Conservation (phyloP, 2,797 vertebrate genomes). For the Fistularia commersonii region DNA sequence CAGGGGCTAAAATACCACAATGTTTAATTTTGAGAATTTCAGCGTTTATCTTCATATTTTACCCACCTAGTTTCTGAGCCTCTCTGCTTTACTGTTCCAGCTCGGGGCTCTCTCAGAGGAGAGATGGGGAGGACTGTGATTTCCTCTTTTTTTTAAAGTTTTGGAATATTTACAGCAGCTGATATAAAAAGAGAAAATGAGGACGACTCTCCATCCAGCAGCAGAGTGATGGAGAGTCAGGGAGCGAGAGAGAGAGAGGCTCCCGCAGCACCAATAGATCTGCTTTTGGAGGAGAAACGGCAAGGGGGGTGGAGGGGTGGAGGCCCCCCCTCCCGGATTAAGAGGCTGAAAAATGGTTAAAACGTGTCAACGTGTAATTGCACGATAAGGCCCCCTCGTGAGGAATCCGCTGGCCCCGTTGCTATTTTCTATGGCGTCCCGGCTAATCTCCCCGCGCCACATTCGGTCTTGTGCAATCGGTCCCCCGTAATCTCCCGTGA, state of each 20-base stretch:
- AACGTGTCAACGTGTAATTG: constrained; percentile 99
- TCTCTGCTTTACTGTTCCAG: too few relatives aligned
- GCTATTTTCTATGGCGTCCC: constrained; percentile 90
- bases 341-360: constrained; percentile 97
- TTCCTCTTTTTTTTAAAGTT: neutral
- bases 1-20: too few relatives aligned
- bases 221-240: constrained; percentile 34
- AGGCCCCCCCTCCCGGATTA: constrained; percentile 92
- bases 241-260: constrained; percentile 28
- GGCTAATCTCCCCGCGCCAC: constrained; percentile 96
- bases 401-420: constrained; percentile 98
- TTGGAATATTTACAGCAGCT: constrained; percentile 7
- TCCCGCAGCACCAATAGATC: constrained; percentile 69
- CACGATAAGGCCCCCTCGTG: constrained; percentile 98
- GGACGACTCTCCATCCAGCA: constrained; percentile 23
- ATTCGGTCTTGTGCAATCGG: constrained; percentile 98
- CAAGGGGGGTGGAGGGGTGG: constrained; percentile 11
- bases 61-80: too few relatives aligned
- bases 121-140: too few relatives aligned
- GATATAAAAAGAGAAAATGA: constrained; percentile 10
- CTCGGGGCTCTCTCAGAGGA: too few relatives aligned
- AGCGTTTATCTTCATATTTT: too few relatives aligned
- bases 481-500: constrained; percentile 97
- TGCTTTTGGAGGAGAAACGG: constrained; percentile 81
- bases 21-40: too few relatives aligned